Base-by-base conservation (phyloP, 2,888 invertebrate species). In the Rhamphomyia laevipes region DNA sequence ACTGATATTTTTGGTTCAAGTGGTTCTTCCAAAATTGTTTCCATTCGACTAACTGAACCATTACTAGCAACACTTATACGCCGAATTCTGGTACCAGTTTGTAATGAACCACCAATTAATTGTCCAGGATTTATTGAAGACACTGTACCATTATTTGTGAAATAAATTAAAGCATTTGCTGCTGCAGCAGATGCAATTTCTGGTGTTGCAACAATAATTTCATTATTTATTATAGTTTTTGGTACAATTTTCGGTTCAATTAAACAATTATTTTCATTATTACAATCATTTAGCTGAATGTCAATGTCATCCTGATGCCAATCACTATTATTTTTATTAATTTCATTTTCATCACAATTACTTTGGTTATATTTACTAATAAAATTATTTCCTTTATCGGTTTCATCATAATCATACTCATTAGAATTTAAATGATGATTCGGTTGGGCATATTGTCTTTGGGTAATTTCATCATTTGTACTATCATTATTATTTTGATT, bases 1-100 rank as follows among this genome's bases (percentile, higher is more conserved):
- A 87, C 87, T 55, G 87, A 86, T 61, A 87, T 78, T 72, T 88
- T 87, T n/a, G 81, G 82, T 64, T 87, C 86, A 43, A 73, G 74
- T 33, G 78, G 77, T 61, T 87, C 87, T 67, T 87, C 87, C 51
- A 84, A 77, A 55, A 87, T 87, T 45, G 87, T 87, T 68, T 86
- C 86, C 86, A 87, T 86, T 66, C 78, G 80, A 58, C 70, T 81
- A 65, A 76, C 78, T 61, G 79, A 79, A 48, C 68, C 67, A 67
- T 59, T 66, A 59, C 68, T 71, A 27, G 70, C 67, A 30, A 69
- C 61, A 58, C 71, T 71, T 13, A 63, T 63, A 27, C 70, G 61
- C 12, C 71, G 62, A 46, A 63, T 61, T 53, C 53, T 56, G 12
- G 42, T 17, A 42, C 13, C 23, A 12, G 10, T 27, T 23, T n/a